These are phyloP conservation scores for Drosophila azteca DNA, from an alignment of 1,140 invertebrate species.

Conservation along the genomic window DNA sequence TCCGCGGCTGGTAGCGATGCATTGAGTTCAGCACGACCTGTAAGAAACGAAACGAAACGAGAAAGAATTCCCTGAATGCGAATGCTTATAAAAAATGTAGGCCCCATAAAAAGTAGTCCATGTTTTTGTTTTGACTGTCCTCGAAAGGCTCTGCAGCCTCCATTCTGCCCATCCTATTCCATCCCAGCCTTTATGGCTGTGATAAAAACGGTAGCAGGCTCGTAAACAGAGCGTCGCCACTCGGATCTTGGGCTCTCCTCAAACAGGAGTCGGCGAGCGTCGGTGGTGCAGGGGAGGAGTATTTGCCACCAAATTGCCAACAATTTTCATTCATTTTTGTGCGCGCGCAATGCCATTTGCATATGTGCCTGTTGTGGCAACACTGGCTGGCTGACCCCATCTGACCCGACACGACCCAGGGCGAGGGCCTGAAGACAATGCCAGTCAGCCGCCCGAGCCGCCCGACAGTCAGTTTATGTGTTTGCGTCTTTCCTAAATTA, in stretches of 20 bases:
- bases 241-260: slow-evolving; percentile 1
- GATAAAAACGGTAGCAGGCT: slow-evolving; percentile 74
- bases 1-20: slow-evolving; percentile 99
- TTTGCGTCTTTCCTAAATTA: slow-evolving; percentile 61
- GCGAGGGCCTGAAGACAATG: slow-evolving; percentile 42
- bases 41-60: slow-evolving; percentile 34
- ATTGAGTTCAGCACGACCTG: slow-evolving; percentile 99
- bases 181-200: slow-evolving; percentile 69
- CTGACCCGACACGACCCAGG: slow-evolving; percentile 12
- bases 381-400: slow-evolving; percentile 22
- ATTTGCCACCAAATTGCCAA: slow-evolving; percentile 81
- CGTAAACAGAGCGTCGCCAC: slow-evolving; percentile 66
- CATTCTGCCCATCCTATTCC: slow-evolving; percentile 7
- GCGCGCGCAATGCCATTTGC: slow-evolving; percentile 60
- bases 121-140: slow-evolving; percentile 77
- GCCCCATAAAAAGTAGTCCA: slow-evolving; percentile 78
- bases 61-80: slow-evolving; percentile 21
- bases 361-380: slow-evolving; percentile 51
- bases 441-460: slow-evolving; percentile 29
- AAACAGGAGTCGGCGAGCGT: slow-evolving; percentile 11
- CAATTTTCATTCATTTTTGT: slow-evolving; percentile 81
- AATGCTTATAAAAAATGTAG: slow-evolving; percentile 72
- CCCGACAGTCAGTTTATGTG: slow-evolving; percentile 53
- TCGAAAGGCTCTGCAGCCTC: slow-evolving; percentile 14
- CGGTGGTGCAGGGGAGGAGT: slow-evolving; percentile 7